Base-by-base conservation (phyloP, 2,888 invertebrate genomes). In the Isoperla grammatica region DNA sequence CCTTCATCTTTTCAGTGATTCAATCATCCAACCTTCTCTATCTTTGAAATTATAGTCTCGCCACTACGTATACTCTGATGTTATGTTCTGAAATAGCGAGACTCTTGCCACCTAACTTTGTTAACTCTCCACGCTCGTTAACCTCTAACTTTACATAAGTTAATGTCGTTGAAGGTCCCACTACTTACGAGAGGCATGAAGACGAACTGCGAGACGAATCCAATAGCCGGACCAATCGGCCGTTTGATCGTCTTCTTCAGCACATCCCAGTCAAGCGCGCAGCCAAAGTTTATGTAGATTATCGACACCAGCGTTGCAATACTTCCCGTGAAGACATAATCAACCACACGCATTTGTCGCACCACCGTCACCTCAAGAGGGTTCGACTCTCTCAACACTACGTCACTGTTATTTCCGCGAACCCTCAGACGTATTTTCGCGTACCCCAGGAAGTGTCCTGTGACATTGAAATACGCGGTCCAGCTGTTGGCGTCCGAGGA, bases 241-340 rank as follows among this genome's bases (percentile, higher is more conserved):
- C 80, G 80, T 63, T 79, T 81, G 1, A 91, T 65, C 15, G 85
- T 86, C 1, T 78, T 75, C 65, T 80, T 80, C 13, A 92, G 80
- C 0, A 84, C 81, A 1, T 78, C 75, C 82, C 90, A 82, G 71
- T 93, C 87, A 72, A 94, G 79, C 0, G 93, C 91, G 70, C 93
- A 92, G 0, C 95, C 94, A 75, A 94, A 94, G 77, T 94, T 94
- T 58, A 95, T 86, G 70, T 91, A 94, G 67, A 93, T 83, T 53
- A 94, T 76, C 0, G 88, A 86, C 42, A 89, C 86, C 50, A 94
- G 79, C 48, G 83, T 75, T 1, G 86, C 86, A 4, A 94, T 88
- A 61, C 88, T 87, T 43, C 78, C 80, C 0, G 85, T 84, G 70
- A 94, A 94, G 4, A 89, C 73, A 11, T 76, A 80, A 74, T 92